Base-by-base conservation (phyloP, 2,113 vertebrate species). In the Sylvicapra grimmia region DNA sequence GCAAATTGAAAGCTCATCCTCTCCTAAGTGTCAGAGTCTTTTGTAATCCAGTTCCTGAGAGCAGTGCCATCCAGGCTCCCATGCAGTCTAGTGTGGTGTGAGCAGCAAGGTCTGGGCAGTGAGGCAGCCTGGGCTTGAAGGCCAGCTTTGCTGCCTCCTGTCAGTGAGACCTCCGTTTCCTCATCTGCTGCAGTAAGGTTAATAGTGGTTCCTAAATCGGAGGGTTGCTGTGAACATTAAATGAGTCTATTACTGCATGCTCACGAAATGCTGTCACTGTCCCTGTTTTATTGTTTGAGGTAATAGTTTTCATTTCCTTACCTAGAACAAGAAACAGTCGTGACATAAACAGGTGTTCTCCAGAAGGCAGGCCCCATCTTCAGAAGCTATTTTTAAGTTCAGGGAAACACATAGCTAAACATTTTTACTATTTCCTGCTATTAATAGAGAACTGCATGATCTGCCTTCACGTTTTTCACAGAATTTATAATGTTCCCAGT, bases 281-380 rank as follows among this genome's bases (percentile, higher is more conserved):
- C 6, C 19, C 51, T 2, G 47, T 75, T n/a, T 44, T 44, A 44
- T 44, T 19, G 2, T 56, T 40, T n/a, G 18, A 53, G 53, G 21
- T 82, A 27, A 63, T 61, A 59, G 58, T 36, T 72, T 92, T 95
- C 23, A 59, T 82, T 96, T 95, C 58, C 72, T 94, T 56, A 54
- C 29, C 25, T n/a, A 47, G 51, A 79, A 51, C 72, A 90, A 63
- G 61, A 83, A 95, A 29, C 7, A 77, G 29, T 54, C 68, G 13
- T 3, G 31, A 19, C 61, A 51, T 79, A 56, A 72, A 68, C 12
- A 89, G n/a, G 58, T 86, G 13, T 33, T 61, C 49, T 90, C 72
- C 82, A 72, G 68, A 61, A 90, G 86, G 27, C 51, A 36, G 11
- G n/a, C 40, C 51, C 23, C 23, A 15, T 92, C 54, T 29, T 61